Evolutionary conservation across 2,888 invertebrate species (phyloP), one percentile per base, ranked within the genome.

Genomic region (Chaitophorus viminalis): DNA sequence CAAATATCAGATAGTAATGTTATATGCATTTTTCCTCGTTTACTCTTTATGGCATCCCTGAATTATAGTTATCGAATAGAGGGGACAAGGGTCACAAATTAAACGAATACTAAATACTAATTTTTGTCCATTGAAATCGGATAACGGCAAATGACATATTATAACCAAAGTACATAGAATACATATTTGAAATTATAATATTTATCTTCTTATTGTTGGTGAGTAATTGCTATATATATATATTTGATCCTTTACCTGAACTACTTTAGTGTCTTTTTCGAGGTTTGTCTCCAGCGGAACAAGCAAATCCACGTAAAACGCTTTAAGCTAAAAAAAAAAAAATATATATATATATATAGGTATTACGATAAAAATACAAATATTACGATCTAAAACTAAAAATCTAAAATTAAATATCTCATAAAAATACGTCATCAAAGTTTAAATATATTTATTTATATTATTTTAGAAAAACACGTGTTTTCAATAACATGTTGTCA

Each of bases 201-300:
- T n/a, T n/a, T n/a, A n/a, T n/a, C n/a, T n/a, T n/a, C 46, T 46
- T 11, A 46, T 11, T 46, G 14, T 46, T 46, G 1, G 14, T 46
- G 14, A 46, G 14, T 14, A 14, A 46, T 39, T 39, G 5, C 11
- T 39, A 5, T 1, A 39, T 39, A 46, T 46, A 46, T 14, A 46
- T 11, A 18, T 25, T 31, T 65, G 52, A 65, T 88, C 17, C 18
- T 93, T 93, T 92, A 96, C 96, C 94, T 96, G 96, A 89, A 96
- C 95, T 90, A 97, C 97, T 94, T 97, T 97, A 89, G 97, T 97
- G 92, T 97, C 97, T 92, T 97, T 97, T 92, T 97, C 97, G 91
- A 97, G 93, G 93, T 97, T 97, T 89, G 96, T 96, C 93, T 98
- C 98, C 92, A 98, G 93, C 90, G 98, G 98, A 90, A 97, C 96